phyloP scores from a whole-genome alignment of 64 coral and sea anemone genomes.

The Orbicella faveolata region DNA sequence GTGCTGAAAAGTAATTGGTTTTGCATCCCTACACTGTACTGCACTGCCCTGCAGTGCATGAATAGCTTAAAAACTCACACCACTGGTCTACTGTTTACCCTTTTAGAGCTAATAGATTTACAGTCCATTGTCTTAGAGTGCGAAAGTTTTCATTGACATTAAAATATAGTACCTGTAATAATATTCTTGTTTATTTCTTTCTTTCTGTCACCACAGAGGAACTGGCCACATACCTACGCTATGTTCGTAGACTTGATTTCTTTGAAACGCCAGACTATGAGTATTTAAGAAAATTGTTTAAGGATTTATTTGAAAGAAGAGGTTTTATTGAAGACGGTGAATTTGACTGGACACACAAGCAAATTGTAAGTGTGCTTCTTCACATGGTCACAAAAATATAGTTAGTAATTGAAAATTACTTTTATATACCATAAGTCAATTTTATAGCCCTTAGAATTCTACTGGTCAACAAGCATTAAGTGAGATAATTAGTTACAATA shows the following conservation, averaged over 20 bases:
- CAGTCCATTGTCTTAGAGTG: too few relatives aligned
- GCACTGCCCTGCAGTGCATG: too few relatives aligned
- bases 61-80: too few relatives aligned
- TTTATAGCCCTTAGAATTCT: too few relatives aligned
- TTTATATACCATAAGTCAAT: background rate
- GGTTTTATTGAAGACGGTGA: constrained; percentile 89
- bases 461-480: too few relatives aligned
- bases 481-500: too few relatives aligned
- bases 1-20: too few relatives aligned
- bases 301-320: constrained; percentile 92
- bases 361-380: constrained; percentile 68
- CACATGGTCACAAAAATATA: background rate
- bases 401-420: background rate
- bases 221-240: constrained; percentile 93
- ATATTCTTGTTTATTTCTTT: background rate
- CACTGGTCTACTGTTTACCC: too few relatives aligned
- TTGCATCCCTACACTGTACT: too few relatives aligned
- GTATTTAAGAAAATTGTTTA: constrained; percentile 98
- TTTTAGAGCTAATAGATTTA: too few relatives aligned
- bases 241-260: constrained; percentile 98
- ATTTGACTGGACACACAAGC: constrained; percentile 99
- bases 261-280: constrained; percentile 99
- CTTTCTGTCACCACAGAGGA: constrained; percentile 66
- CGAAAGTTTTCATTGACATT: background rate
- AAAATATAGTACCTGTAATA: too few relatives aligned